Conservation (phyloP, 2,113 vertebrate genomes). For the Emberiza fucata region DNA sequence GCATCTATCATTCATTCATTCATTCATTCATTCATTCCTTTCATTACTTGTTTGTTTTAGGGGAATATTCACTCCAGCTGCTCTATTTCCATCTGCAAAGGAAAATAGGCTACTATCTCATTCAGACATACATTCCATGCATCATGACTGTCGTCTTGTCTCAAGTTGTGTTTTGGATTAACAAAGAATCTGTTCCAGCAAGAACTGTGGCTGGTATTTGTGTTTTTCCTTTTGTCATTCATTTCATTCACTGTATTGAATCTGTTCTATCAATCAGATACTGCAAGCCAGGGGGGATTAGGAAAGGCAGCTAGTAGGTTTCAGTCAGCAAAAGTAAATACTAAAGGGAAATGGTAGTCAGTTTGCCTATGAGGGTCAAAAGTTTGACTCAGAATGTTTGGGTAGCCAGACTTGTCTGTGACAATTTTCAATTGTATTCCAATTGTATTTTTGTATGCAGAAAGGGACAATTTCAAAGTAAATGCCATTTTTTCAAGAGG, state of each 20-base stretch:
- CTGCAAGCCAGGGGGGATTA: background rate
- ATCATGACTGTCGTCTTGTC: slow-evolving; percentile 85
- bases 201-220: slow-evolving; percentile 79
- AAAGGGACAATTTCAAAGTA: background rate
- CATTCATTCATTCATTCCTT: background rate
- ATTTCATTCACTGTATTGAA: background rate
- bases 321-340: background rate
- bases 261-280: background rate
- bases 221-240: background rate
- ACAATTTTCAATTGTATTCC: background rate
- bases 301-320: background rate
- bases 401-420: background rate
- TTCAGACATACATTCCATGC: slow-evolving; percentile 81
- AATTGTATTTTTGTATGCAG: background rate
- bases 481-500: background rate
- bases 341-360: background rate
- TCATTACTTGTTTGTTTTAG: slow-evolving; percentile 45
- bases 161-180: slow-evolving; percentile 84
- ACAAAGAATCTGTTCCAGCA: slow-evolving; percentile 83
- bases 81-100: slow-evolving; percentile 63
- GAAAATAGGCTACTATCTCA: slow-evolving; percentile 84
- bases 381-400: background rate
- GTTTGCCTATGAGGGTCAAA: background rate
- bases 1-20: background rate
- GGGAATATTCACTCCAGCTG: slow-evolving; percentile 55